Conservation (phyloP, 2,113 vertebrate genomes). For the Nerophis lumbriciformis region DNA sequence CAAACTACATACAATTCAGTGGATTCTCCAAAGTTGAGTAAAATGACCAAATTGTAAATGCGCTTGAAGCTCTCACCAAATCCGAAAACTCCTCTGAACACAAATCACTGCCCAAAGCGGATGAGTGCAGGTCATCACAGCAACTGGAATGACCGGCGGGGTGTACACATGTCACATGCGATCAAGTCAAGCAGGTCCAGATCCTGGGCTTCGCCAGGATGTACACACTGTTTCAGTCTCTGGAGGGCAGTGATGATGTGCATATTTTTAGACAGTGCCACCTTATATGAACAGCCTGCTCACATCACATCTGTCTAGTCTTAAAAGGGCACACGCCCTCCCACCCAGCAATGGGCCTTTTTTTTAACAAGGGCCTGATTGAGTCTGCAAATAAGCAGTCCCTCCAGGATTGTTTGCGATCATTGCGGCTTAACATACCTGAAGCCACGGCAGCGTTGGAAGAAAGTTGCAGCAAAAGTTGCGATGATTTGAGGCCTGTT, state of each 20-base stretch:
- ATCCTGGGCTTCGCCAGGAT: constrained; percentile 38
- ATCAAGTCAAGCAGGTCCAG: constrained; percentile 55
- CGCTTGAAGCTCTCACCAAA: background rate
- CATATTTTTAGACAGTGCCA: constrained; percentile 61
- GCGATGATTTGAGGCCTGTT: no score
- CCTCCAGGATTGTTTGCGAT: no score
- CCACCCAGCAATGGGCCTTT: constrained; percentile 39
- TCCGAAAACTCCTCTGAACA: constrained; percentile 4
- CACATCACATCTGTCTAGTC: constrained; percentile 51
- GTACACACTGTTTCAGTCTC: constrained; percentile 34
- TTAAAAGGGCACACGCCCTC: constrained; percentile 26
- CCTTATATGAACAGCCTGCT: constrained; percentile 54
- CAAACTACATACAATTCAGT: no score
- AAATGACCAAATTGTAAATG: no score
- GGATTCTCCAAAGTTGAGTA: no score
- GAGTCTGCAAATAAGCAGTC: constrained; percentile 3
- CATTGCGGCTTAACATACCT: no score
- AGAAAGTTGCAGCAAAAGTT: no score
- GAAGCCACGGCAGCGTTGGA: no score
- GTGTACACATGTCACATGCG: constrained; percentile 58
- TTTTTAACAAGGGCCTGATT: constrained; percentile 40
- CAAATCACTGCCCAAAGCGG: constrained; percentile 3
- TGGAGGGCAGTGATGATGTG: constrained; percentile 43
- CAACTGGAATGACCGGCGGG: constrained; percentile 53
- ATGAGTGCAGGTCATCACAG: constrained; percentile 53